Evolutionary conservation across 2,888 invertebrate species (phyloP).

Genomic region (Xestia c-nigrum): DNA sequence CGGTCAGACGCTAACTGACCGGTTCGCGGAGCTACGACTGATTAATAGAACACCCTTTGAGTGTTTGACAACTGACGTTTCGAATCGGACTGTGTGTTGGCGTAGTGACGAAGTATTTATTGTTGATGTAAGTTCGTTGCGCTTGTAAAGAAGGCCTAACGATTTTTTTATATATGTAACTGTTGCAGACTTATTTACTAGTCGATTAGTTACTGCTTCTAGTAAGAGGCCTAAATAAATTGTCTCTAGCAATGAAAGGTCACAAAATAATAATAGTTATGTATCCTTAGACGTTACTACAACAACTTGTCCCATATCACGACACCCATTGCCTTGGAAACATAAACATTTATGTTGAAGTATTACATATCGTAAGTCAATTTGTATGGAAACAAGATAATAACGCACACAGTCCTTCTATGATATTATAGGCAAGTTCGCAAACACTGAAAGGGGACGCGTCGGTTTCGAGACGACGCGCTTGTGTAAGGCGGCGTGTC

Average conservation of each 20-base stretch:
- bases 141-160: slow-evolving; percentile 44
- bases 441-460: slow-evolving; percentile 64
- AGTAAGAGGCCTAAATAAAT: slow-evolving; percentile 5
- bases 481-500: slow-evolving; percentile 61
- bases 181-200: slow-evolving; percentile 17
- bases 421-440: slow-evolving; percentile 58
- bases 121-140: slow-evolving; percentile 14
- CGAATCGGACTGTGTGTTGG: slow-evolving; percentile 56
- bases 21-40: slow-evolving; percentile 59
- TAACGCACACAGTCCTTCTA: slow-evolving; percentile 50
- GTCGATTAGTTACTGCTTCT: slow-evolving; percentile 5
- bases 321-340: slow-evolving; percentile 28
- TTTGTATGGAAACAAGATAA: slow-evolving; percentile 44
- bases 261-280: slow-evolving; percentile 40
- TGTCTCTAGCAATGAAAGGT: slow-evolving; percentile 17
- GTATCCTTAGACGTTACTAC: background rate
- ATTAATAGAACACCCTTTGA: slow-evolving; percentile 63
- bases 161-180: slow-evolving; percentile 14
- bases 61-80: slow-evolving; percentile 54
- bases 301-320: slow-evolving; percentile 5
- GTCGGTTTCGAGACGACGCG: slow-evolving; percentile 64
- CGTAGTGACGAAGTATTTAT: slow-evolving; percentile 16
- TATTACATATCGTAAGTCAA: slow-evolving; percentile 63
- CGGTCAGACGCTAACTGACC: slow-evolving; percentile 31
- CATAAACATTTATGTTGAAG: slow-evolving; percentile 42